Percentiles rank a stretch among this genome's conserved stretches.
phyloP scores from a whole-genome alignment of 2,888 invertebrate species.

The Sisyra nigra region DNA sequence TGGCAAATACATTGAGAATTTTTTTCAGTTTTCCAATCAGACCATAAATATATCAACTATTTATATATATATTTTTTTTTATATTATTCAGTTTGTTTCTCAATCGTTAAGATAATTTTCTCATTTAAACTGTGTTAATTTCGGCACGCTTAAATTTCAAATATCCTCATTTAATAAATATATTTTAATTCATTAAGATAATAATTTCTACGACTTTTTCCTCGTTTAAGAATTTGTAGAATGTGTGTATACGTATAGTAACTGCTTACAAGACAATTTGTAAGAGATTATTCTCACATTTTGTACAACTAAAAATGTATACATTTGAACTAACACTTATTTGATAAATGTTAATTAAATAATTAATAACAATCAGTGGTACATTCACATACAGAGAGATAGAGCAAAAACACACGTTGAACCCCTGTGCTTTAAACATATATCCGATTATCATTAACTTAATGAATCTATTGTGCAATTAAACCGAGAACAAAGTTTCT shows the following conservation, averaged over 20 bases:
- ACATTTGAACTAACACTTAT: too few species aligned
- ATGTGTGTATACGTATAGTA: neutral
- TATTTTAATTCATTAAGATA: neutral
- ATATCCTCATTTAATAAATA: constrained; percentile 15
- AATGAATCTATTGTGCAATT: too few species aligned
- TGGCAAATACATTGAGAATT: constrained; percentile 21
- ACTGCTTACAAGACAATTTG: neutral
- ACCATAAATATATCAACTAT: constrained; percentile 11
- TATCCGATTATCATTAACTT: too few species aligned
- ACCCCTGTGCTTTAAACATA: too few species aligned
- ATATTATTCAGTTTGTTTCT: constrained; percentile 14
- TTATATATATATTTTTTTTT: constrained; percentile 12
- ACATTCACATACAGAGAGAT: too few species aligned
- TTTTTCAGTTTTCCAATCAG: constrained; percentile 12
- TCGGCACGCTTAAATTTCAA: constrained; percentile 18
- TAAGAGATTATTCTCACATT: neutral
- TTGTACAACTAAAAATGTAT: too few species aligned
- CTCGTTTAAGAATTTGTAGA: neutral
- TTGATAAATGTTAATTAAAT: too few species aligned
- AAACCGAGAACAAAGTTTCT: too few species aligned
- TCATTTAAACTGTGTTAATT: constrained; percentile 14
- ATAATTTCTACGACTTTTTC: neutral
- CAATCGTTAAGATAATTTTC: constrained; percentile 12
- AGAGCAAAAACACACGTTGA: too few species aligned
- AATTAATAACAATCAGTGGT: too few species aligned